Base-by-base conservation (phyloP, 2,797 vertebrate species). In the Hydrocynus forskahlii region DNA sequence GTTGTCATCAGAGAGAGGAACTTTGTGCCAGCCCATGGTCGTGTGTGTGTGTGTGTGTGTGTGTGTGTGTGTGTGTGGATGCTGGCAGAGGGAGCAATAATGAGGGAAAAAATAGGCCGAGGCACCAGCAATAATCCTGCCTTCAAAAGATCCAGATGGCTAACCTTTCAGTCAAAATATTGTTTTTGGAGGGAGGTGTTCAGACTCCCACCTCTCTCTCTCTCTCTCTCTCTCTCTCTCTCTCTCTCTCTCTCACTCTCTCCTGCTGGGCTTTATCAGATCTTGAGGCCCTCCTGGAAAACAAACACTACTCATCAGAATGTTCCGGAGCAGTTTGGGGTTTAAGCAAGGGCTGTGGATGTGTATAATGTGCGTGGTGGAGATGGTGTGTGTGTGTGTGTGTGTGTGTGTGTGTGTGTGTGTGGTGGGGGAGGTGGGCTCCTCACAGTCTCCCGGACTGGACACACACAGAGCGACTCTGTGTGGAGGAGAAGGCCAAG, bases 101-200 rank as follows among this genome's bases (percentile, higher is more conserved):
- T 92, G 90, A 91, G 87, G 90, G 88, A 87, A 90, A 89, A 89
- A 91, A 88, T 92, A 89, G 91, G 88, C 90, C 88, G 85, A 90
- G 91, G 92, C 91, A 92, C 91, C 92, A 92, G 91, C 92, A 90
- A 92, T 94, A 94, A 94, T 94, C 93, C 91, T 89, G 85, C 94
- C 95, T 96, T 96, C 90, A 92, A 97, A 94, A 91, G 92, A 93
- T 90, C 93, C 94, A 94, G 94, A 95, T 94, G 94, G 92, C 83
- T 94, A 93, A 91, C 87, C 91, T 95, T 95, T 94, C 93, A 94
- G 90, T 93, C 88, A 87, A 92, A 94, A 94, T 94, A 94, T 95
- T 94, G 92, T 92, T 94, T 91, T 94, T 95, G 94, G 93, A 94
- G 89, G 85, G 88, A 93, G 90, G 90, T 92, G 90, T 88, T 87